Evolutionary conservation across 2,113 vertebrate genomes (phyloP), one percentile per base, ranked within the genome.

Genomic region (Pelobates fuscus): DNA sequence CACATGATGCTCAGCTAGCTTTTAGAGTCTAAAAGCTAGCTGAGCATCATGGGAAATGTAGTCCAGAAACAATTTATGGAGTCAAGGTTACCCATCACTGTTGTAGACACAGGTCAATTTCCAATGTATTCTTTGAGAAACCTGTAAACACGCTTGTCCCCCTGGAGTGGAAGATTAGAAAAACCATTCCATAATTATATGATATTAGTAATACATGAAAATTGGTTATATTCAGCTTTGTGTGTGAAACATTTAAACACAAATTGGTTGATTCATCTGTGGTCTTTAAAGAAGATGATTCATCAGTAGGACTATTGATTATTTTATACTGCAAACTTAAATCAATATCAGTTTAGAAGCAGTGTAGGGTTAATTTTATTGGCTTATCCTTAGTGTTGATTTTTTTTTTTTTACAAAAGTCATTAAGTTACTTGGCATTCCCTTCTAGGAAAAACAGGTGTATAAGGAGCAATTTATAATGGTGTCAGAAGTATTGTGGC

Each of bases 341-440:
- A 74, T 65, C 49, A 65, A 74, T 66, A 58, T 15, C 41, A 21
- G 61, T 74, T 65, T 57, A 64, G 46, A 26, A 55, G 29, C 21
- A 65, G 41, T 74, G 24, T 41, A 41, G 49, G 61, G 61, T 66
- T 65, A 65, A 74, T 65, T 66, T 74, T 66, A 57, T 72, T 52
- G 70, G 49, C 29, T 66, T 54, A 57, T 43, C 41, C 57, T 65
- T 74, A 74, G 15, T 65, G 71, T 74, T 57, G 15, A 74, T 74
- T 66, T 65, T n/a, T n/a, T n/a, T n/a, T n/a, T n/a, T n/a, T 74
- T 65, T 61, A 57, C 52, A 27, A 74, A 65, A 65, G 46, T 43
- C 71, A 74, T 65, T 57, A 66, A 74, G 71, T 43, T 29, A 57
- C 29, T 27, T 66, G 46, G 57, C 71, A 74, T 66, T 29, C 52